Base-by-base conservation (phyloP, 2,888 invertebrate species). In the Caenorhabditis macrosperma region DNA sequence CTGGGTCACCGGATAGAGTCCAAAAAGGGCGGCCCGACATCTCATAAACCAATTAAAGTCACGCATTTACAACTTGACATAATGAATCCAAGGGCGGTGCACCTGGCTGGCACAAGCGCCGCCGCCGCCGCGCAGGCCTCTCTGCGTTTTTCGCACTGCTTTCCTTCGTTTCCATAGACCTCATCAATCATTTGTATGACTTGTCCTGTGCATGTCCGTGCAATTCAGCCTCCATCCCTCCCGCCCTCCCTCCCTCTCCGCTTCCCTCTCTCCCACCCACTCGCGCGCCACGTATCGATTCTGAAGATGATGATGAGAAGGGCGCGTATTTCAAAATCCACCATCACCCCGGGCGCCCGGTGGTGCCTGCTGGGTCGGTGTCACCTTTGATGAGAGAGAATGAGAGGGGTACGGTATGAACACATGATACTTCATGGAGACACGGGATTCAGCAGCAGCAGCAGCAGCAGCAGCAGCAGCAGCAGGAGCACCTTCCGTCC, bases 171-270 rank as follows among this genome's bases (percentile, higher is more conserved):
- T 68, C 76, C 68, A 76, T 76, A 76, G 68, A 76, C 76, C 76
- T 68, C 76, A 76, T 76, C 76, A 76, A 76, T 76, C 76, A 76
- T 76, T 76, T 67, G 75, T 76, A 76, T 76, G 75, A 76, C 75
- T 76, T 76, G 75, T 76, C 75, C 60, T 38, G 64, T 74, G 55
- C 63, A 54, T 64, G 63, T 72, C 72, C 63, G 57, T 46, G 66
- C 75, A 67, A 66, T 63, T 66, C 66, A 28, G 50, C 50, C 20
- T 20, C 30, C 4, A 41, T n/a, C 12, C 17, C 35, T 33, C n/a
- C n/a, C n/a, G n/a, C n/a, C n/a, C n/a, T n/a, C 38, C 5, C 52
- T 41, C 28, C 38, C 24, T 44, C 41, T 44, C 41, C n/a, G 12
- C 44, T 35, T n/a, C 28, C 30, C 52, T 12, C 61, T 35, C 24